phyloP scores from a whole-genome alignment of 2,797 vertebrate species.

The Coregonus ussuriensis region DNA sequence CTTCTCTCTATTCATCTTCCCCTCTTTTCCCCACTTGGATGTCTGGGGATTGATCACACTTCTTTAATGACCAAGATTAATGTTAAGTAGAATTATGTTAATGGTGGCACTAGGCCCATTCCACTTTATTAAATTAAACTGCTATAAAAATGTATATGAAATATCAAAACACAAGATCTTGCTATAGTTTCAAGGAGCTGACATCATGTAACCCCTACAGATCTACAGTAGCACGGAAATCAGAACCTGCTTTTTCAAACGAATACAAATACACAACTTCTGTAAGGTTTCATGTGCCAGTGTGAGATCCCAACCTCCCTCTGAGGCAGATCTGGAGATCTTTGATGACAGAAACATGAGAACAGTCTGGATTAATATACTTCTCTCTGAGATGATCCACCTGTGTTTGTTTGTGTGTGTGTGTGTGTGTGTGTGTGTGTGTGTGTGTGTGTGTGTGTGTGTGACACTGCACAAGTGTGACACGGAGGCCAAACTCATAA shows the following conservation, averaged over 20 bases:
- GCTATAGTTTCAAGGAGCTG: conserved; percentile 38
- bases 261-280: conserved; percentile 51
- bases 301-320: conserved; percentile 26
- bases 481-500: too few relatives aligned
- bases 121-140: conserved; percentile 85
- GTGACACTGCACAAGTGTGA: too few relatives aligned
- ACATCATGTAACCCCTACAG: conserved; percentile 19
- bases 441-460: too few relatives aligned
- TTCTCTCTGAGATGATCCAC: conserved; percentile 56
- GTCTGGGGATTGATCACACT: conserved; percentile 74
- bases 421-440: too few relatives aligned
- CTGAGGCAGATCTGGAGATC: conserved; percentile 38
- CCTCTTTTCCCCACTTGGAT: conserved; percentile 27
- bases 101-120: conserved; percentile 73
- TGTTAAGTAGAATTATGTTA: conserved; percentile 79
- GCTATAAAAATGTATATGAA: conserved; percentile 74
- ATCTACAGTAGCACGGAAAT: conserved; percentile 48
- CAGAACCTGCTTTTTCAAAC: conserved; percentile 44
- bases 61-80: conserved; percentile 79
- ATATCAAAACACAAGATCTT: conserved; percentile 34
- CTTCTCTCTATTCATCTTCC: conserved; percentile 52
- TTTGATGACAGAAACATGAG: conserved; percentile 55
- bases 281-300: conserved; percentile 42
- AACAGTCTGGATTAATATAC: conserved; percentile 52
- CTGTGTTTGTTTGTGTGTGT: conserved; percentile 42